These are phyloP conservation scores for Otus sunia DNA, from an alignment of 2,113 vertebrate genomes.

Conservation along the genomic window DNA sequence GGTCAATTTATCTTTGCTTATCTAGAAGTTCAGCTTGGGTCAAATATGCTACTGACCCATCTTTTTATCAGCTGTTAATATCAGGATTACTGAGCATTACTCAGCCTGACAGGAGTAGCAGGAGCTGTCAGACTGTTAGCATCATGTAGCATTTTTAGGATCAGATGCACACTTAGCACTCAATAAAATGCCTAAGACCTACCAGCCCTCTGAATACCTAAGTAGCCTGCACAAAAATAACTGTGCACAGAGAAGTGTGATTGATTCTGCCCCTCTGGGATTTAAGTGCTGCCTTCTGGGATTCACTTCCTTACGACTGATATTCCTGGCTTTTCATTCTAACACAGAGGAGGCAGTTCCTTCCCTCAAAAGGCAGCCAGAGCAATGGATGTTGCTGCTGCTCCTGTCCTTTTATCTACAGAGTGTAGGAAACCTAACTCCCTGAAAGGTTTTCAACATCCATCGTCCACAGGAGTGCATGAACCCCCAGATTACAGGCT, in stretches of 20 bases:
- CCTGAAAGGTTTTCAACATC: slow-evolving; percentile 1
- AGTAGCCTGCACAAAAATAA: background rate
- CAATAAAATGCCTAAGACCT: background rate
- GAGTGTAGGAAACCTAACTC: background rate
- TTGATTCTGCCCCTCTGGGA: background rate
- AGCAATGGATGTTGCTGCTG: background rate
- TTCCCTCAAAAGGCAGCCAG: background rate
- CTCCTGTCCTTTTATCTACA: background rate
- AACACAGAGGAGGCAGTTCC: background rate
- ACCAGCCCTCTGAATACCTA: background rate
- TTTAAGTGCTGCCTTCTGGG: background rate
- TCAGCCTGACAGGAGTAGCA: background rate
- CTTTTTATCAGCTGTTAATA: background rate
- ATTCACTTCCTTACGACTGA: background rate
- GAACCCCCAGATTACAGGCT: background rate
- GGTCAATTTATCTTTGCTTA: background rate
- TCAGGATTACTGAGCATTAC: background rate
- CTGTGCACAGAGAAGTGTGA: background rate
- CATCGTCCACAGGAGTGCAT: background rate
- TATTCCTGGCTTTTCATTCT: background rate
- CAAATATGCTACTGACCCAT: background rate
- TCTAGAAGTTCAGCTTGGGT: background rate
- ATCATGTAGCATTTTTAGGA: background rate
- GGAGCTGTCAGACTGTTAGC: background rate
- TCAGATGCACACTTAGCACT: background rate